phyloP scores from a whole-genome alignment of 1,140 invertebrate species.

The Oryctes rhinoceros region DNA sequence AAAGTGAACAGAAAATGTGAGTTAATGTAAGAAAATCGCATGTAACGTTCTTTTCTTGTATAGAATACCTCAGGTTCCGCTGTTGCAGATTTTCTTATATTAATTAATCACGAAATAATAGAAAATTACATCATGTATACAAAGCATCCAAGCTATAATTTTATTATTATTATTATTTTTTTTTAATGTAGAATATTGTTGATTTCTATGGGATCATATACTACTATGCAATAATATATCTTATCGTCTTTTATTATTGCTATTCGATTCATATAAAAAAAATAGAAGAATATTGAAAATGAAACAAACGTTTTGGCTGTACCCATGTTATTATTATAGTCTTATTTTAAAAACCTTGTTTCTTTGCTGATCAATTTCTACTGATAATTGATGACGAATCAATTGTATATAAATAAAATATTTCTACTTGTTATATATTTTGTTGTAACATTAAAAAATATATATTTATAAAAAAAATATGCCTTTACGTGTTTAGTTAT shows the following conservation, averaged over 20 bases:
- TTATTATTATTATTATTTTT: not conserved
- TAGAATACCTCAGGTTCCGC: too few relatives aligned
- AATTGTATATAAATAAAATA: constrained; percentile 31
- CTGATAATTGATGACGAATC: constrained; percentile 1
- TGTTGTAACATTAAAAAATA: constrained; percentile 37
- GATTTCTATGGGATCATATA: not conserved
- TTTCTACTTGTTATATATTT: constrained; percentile 37
- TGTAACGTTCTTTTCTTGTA: too few relatives aligned
- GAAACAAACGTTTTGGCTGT: constrained; percentile 5
- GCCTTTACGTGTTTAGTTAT: constrained; percentile 31
- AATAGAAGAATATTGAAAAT: not conserved
- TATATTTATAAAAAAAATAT: constrained; percentile 37
- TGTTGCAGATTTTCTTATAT: too few relatives aligned
- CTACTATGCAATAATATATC: too few relatives aligned
- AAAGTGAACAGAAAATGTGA: too few relatives aligned
- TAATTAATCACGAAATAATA: too few relatives aligned
- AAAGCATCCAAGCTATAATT: not conserved
- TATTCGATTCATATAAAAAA: not conserved
- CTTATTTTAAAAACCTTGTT: not conserved
- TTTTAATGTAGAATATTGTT: not conserved
- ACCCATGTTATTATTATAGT: not conserved
- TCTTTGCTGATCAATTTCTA: constrained; percentile 10
- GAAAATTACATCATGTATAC: too few relatives aligned
- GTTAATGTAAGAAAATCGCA: too few relatives aligned
- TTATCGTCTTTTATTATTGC: not conserved